Evolutionary conservation across 2,888 invertebrate genomes (phyloP), one percentile per base, ranked within the genome.

Genomic region (Archaeoteleia sp.): DNA sequence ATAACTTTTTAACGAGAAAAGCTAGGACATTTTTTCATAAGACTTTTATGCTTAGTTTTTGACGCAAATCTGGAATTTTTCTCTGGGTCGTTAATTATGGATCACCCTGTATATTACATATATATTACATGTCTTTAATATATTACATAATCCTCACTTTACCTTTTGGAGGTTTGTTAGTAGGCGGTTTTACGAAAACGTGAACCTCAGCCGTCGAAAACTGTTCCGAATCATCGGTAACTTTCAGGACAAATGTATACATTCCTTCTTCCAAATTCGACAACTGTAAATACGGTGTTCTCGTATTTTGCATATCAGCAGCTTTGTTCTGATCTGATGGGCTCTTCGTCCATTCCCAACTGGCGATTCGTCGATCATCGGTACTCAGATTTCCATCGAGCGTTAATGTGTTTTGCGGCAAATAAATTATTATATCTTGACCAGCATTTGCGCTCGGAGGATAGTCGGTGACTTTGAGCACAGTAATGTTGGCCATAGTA

Each of bases 271-370:
- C 95, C 39, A 97, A 88, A 85, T 97, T 95, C 0, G 95, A 95
- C 7, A 97, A 87, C 86, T 93, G 92, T 30, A 97, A 88, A 80
- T 93, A 95, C 0, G 96, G 95, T 0, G 95, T 96, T 77, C 95
- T 90, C 0, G 96, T 96, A 74, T 96, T 95, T 88, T 97, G 95
- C 95, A 97, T 97, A 81, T 97, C 97, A 6, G 95, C 96, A 0
- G 96, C 95, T 81, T 95, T 94, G 72, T 94, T 92, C 71, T 94
- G 93, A 80, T 95, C 95, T 40, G 93, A 92, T 0, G 93, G 90
- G 43, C 94, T 93, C 82, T 96, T 96, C 0, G 95, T 96, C 97
- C 97, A 97, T 84, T 97, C 96, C 94, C 97, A 98, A 14, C 92
- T 94, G 0, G 91, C 91, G 75, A 97, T 97, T 74, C 95, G 95